phyloP scores from a whole-genome alignment of 2,888 invertebrate genomes.

The Meganola albula region DNA sequence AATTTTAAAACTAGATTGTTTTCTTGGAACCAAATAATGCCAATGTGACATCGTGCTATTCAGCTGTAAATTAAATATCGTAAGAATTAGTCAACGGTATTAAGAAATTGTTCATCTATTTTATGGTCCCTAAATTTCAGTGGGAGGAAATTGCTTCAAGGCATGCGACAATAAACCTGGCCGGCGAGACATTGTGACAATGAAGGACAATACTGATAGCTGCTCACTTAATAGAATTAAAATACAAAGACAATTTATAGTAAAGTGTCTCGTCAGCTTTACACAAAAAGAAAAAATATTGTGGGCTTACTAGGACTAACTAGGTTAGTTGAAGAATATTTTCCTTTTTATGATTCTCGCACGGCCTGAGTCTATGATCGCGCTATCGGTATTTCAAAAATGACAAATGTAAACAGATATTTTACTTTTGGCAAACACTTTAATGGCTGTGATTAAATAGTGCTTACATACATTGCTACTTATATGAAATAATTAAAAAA shows the following conservation, averaged over 20 bases:
- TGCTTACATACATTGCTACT: no score
- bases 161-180: constrained; percentile 67
- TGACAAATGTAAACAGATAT: no score
- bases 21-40: constrained; percentile 32
- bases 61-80: constrained; percentile 35
- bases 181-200: constrained; percentile 59
- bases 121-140: constrained; percentile 70
- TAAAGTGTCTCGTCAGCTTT: no score
- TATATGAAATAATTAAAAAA: no score
- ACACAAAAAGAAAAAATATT: no score
- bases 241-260: constrained; percentile 14
- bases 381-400: no score
- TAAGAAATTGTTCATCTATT: constrained; percentile 70
- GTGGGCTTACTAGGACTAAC: no score
- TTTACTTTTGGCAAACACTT: no score
- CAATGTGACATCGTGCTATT: constrained; percentile 26
- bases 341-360: no score
- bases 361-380: no score
- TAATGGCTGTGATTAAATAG: no score
- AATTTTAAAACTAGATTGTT: constrained; percentile 53
- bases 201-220: constrained; percentile 46
- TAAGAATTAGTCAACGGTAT: constrained; percentile 48
- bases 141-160: constrained; percentile 59
- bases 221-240: constrained; percentile 42
- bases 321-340: no score